Conservation (phyloP, 2,113 vertebrate genomes). For the Chionomys nivalis region DNA sequence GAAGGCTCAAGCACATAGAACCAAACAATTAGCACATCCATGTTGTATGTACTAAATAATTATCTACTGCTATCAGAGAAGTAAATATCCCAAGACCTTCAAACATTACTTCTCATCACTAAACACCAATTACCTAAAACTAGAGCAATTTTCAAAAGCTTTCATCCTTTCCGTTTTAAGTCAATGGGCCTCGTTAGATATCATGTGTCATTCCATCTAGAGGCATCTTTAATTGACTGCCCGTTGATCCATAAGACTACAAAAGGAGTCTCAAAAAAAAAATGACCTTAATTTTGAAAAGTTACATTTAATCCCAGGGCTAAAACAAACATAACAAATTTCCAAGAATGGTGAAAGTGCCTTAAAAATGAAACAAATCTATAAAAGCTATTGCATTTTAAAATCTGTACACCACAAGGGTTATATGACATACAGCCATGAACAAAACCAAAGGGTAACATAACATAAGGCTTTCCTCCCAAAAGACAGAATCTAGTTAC, state of each 20-base stretch:
- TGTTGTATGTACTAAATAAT: background rate
- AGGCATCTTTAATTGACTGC: background rate
- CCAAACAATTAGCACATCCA: slow-evolving; percentile 13
- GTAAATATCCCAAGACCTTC: background rate
- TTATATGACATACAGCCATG: slow-evolving; percentile 36
- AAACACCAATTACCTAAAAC: slow-evolving; percentile 49
- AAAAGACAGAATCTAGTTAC: slow-evolving; percentile 56
- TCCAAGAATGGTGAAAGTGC: background rate
- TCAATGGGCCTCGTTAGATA: slow-evolving; percentile 19
- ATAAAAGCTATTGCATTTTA: background rate
- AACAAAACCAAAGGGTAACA: slow-evolving; percentile 34
- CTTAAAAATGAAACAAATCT: slow-evolving; percentile 43
- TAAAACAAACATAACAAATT: background rate
- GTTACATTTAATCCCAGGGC: slow-evolving; percentile 18
- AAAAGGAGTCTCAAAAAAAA: background rate
- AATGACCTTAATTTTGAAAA: slow-evolving; percentile 8
- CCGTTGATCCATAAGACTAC: background rate
- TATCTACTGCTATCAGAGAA: slow-evolving; percentile 23
- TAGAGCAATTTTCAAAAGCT: slow-evolving; percentile 27
- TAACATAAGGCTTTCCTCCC: background rate
- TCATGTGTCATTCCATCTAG: slow-evolving; percentile 1
- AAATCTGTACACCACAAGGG: slow-evolving; percentile 42
- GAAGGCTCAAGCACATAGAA: background rate
- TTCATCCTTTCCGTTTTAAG: slow-evolving; percentile 41
- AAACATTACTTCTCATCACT: slow-evolving; percentile 45